Base-by-base conservation (phyloP, 2,888 invertebrate genomes). In the Parnassius mnemosyne region DNA sequence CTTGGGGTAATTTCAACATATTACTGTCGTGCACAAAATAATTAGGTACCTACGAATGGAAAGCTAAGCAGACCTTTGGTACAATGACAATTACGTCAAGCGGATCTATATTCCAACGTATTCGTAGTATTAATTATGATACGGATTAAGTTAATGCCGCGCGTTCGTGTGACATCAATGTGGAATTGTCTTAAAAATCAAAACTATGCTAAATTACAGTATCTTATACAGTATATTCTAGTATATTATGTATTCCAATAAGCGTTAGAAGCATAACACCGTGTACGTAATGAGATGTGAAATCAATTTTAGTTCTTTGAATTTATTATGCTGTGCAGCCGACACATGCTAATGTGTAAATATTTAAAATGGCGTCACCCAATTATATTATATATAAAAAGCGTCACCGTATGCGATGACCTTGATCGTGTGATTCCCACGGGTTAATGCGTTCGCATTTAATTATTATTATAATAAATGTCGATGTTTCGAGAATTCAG, bases 381-480 rank as follows among this genome's bases (percentile, higher is more conserved):
- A 16, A 16, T 16, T 1, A 16, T 16, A 16, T 16, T 16, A 16
- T 16, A 20, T 42, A 42, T 41, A 54, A 50, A 49, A 60, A 54
- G 25, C 49, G 60, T 25, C 60, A 47, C 25, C 41, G 42, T 49
- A 60, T 10, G n/a, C 16, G 16, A 49, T 60, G 60, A 60, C 55
- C 60, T 60, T 60, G 60, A n/a, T 12, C 10, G 1, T 34, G 9
- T 10, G 12, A 12, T 55, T 60, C 55, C 60, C 60, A 60, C 55
- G 60, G 25, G 42, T 55, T 59, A 13, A 46, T 44, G 16, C 50
- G 13, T 55, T 3, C 12, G 60, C 51, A 44, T 60, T 43, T 25
- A 11, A 51, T 25, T 50, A 16, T 16, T 16, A 50, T 51, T 50
- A 9, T 16, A 50, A 50, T 51, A 51, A 12, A 25, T 5, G 51